Evolutionary conservation across 1,140 invertebrate species (phyloP), one percentile per base, ranked within the genome.

Genomic region (Penaeus indicus): DNA sequence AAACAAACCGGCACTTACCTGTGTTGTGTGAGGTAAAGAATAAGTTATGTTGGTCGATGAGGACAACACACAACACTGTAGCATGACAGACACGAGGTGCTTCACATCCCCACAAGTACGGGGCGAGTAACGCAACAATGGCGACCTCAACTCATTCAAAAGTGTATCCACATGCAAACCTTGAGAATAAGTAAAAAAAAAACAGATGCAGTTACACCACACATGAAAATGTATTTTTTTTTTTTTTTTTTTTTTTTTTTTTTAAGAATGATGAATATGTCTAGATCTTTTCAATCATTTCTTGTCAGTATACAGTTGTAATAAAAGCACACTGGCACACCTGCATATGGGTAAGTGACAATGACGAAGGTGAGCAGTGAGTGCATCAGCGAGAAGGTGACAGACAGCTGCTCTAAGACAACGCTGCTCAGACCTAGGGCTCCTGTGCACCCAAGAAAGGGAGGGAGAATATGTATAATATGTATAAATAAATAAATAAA

Each of bases 81-180:
- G 69, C 87, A 88, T 78, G 38, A 88, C 87, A 60, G 87, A 88
- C 61, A 88, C 87, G 19, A 88, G 87, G n/a, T 88, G 87, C 38
- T 88, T 88, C 21, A 88, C 87, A 27, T 88, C 80, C 16, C 72
- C 72, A 64, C 87, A 88, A 27, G 87, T 88, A 27, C 54, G 61
- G 18, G 87, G 87, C 21, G 81, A 88, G 72, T 88, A 88, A 19
- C 79, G 54, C 38, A 88, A 63, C 32, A 88, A 63, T n/a, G 87
- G 87, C 0, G 80, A 83, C 60, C 87, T 54, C 27, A 88, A 61
- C 38, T 88, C 87, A 88, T 83, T 88, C 72, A 88, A 54, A 60
- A 88, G 60, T 21, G 87, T 83, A 60, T 82, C 86, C 8, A 88
- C 81, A 22, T 67, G 67, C 72, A 88, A 64, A 13, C 87, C 87